Conservation (phyloP, 2,113 vertebrate genomes). For the Cyprinus carpio region DNA sequence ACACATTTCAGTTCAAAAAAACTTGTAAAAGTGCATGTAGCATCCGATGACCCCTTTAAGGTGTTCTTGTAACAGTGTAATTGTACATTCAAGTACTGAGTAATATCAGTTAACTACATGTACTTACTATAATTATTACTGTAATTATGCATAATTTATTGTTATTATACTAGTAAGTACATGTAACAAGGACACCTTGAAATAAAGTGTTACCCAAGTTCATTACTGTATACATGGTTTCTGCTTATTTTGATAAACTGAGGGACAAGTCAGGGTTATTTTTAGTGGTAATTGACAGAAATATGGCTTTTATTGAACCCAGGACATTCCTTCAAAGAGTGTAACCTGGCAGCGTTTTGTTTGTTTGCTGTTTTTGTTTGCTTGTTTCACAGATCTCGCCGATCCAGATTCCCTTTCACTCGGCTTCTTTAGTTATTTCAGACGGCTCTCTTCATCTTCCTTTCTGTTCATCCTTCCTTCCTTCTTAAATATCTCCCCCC, state of each 20-base stretch:
- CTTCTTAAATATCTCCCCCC: neutral
- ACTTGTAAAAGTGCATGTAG: too few relatives aligned
- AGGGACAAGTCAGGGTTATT: neutral
- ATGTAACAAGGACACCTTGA: too few relatives aligned
- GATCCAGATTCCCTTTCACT: neutral
- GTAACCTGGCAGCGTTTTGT: neutral
- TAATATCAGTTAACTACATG: too few relatives aligned
- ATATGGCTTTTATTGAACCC: neutral
- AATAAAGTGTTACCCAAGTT: neutral
- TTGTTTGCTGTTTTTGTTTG: neutral
- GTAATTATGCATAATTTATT: too few relatives aligned
- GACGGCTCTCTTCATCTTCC: conserved; percentile 4
- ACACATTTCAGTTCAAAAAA: too few relatives aligned
- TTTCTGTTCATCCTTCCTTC: conserved; percentile 28
- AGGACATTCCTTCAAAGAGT: neutral
- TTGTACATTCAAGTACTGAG: too few relatives aligned
- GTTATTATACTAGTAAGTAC: too few relatives aligned
- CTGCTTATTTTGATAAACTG: neutral
- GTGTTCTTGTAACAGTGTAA: too few relatives aligned
- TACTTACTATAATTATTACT: too few relatives aligned
- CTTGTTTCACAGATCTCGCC: neutral
- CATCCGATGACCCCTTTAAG: too few relatives aligned
- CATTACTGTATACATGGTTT: neutral
- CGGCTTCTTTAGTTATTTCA: neutral
- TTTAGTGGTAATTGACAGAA: conserved; percentile 1